A percentile compares a stretch with the other conserved stretches of the same genome.
These are phyloP conservation scores for Zaprionus obscuricornis DNA, from an alignment of 2,888 invertebrate species.

Conservation along the genomic window DNA sequence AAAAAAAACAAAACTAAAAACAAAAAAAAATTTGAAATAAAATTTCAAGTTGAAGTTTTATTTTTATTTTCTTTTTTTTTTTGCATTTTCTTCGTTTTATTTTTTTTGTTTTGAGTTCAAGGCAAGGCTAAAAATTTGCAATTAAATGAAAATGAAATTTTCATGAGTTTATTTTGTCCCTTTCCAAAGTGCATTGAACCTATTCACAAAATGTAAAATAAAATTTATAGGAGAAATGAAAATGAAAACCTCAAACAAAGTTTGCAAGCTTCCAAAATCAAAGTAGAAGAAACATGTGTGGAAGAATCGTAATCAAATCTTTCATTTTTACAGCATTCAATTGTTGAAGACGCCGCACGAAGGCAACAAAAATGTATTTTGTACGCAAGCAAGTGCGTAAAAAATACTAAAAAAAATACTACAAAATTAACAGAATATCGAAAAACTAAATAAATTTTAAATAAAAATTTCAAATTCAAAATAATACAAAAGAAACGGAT, in stretches of 20 bases:
- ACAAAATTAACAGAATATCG: constrained; percentile 6
- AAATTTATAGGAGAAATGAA: constrained; percentile 37
- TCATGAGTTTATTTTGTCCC: constrained; percentile 52
- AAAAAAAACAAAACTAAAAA: neutral
- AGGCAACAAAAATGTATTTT: constrained; percentile 70
- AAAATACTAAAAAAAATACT: constrained; percentile 57
- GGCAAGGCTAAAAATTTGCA: constrained; percentile 65
- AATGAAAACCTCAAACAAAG: constrained; percentile 39
- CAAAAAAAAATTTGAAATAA: neutral
- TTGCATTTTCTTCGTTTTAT: constrained; percentile 15
- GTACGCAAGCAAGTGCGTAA: constrained; percentile 78
- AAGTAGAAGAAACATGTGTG: neutral
- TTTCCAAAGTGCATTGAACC: constrained; percentile 59
- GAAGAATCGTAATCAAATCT: constrained; percentile 19
- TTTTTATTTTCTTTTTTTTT: constrained; percentile 21
- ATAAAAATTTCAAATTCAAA: constrained; percentile 1
- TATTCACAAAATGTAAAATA: constrained; percentile 52
- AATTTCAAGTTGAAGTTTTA: constrained; percentile 6
- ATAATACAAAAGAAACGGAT: neutral
- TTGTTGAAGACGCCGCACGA: constrained; percentile 29
- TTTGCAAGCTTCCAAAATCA: constrained; percentile 25
- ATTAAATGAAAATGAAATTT: constrained; percentile 75
- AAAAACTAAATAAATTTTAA: no score
- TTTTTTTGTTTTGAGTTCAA: constrained; percentile 46
- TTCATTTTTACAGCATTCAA: constrained; percentile 59